Conservation (phyloP, 2,113 vertebrate species). For the Gobius niger region DNA sequence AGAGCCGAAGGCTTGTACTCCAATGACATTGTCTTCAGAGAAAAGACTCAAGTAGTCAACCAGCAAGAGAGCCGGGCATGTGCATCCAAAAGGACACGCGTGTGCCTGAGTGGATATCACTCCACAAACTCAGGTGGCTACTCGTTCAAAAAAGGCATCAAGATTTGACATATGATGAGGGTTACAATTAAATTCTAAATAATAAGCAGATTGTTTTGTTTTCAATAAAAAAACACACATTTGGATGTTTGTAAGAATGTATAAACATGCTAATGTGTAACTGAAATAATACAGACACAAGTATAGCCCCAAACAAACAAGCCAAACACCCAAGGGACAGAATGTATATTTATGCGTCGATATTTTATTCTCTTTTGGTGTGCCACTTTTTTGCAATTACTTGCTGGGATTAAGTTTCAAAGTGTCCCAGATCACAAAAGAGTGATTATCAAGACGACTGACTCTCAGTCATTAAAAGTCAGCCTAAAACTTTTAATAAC, state of each 20-base stretch:
- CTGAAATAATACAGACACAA: neutral
- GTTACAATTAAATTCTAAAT: no score
- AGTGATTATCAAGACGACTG: slow-evolving; percentile 42
- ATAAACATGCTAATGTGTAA: slow-evolving; percentile 28
- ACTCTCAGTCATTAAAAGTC: slow-evolving; percentile 66
- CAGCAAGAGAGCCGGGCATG: slow-evolving; percentile 25
- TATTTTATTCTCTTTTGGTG: slow-evolving; percentile 33
- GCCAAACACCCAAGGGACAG: slow-evolving; percentile 32
- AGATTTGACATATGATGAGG: no score
- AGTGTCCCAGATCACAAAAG: slow-evolving; percentile 41
- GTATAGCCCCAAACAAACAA: slow-evolving; percentile 6
- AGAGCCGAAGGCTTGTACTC: slow-evolving; percentile 24
- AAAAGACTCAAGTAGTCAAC: slow-evolving; percentile 40
- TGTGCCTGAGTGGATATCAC: slow-evolving; percentile 13
- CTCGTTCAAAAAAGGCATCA: neutral
- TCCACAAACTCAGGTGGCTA: slow-evolving; percentile 22
- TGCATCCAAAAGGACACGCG: slow-evolving; percentile 9
- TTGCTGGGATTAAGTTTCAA: slow-evolving; percentile 40
- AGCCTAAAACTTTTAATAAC: slow-evolving; percentile 61
- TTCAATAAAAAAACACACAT: no score
- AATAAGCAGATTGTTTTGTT: no score
- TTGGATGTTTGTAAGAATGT: slow-evolving; percentile 15
- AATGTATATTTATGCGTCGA: slow-evolving; percentile 25
- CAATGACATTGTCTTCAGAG: slow-evolving; percentile 25
- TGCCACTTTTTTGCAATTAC: slow-evolving; percentile 28